Percentiles rank a stretch among this genome's conserved stretches.
Evolutionary conservation across 2,113 vertebrate species (phyloP).

Genomic region (Gambusia holbrooki): DNA sequence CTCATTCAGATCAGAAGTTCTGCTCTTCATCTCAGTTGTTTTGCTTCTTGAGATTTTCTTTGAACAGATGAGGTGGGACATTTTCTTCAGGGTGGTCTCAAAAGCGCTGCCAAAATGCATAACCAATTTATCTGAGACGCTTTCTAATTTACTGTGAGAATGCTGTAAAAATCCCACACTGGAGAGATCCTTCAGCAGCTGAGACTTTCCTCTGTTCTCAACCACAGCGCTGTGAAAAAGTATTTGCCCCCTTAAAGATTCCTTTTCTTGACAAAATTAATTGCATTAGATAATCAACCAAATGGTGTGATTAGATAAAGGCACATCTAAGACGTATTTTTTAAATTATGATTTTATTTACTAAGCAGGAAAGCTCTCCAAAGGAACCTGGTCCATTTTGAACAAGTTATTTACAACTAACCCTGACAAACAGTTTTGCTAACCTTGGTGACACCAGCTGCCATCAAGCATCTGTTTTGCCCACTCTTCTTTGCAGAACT

Average conservation of each 20-base stretch:
- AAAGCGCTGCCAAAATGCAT: conserved; percentile 51
- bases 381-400: too few relatives aligned
- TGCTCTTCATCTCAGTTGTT: conserved; percentile 43
- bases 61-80: conserved; percentile 50
- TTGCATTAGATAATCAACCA: background rate
- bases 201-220: too few relatives aligned
- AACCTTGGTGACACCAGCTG: too few relatives aligned
- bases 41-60: conserved; percentile 38
- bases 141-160: background rate
- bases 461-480: background rate
- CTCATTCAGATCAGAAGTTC: conserved; percentile 16
- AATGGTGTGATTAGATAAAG: too few relatives aligned
- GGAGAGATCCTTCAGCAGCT: background rate
- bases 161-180: background rate
- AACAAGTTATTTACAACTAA: background rate
- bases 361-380: too few relatives aligned
- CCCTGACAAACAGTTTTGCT: background rate
- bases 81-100: conserved; percentile 49
- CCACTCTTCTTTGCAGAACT: background rate
- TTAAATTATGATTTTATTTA: too few relatives aligned
- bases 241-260: background rate
- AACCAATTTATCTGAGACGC: conserved; percentile 49
- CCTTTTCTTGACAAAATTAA: background rate
- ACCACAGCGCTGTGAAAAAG: too few relatives aligned
- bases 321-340: too few relatives aligned